Conservation (phyloP, 2,113 vertebrate species). For the Cariama cristata region DNA sequence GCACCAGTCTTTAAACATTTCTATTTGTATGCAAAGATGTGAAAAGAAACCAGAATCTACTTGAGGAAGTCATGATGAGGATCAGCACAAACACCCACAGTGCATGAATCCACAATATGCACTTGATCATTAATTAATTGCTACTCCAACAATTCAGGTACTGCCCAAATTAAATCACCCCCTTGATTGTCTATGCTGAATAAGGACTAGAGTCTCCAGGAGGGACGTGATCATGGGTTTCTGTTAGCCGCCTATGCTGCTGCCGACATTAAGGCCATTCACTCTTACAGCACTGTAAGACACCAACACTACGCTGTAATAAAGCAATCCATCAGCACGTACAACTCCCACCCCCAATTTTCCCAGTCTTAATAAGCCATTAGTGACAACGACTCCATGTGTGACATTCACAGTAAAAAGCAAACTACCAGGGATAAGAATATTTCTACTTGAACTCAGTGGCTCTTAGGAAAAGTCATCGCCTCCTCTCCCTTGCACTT, state of each 20-base stretch:
- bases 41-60: not conserved
- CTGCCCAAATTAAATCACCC: not conserved
- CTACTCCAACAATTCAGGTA: not conserved
- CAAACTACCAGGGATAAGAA: not conserved
- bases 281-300: accelerated
- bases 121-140: not conserved
- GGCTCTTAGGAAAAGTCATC: not conserved
- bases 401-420: not conserved
- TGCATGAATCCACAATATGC: not conserved
- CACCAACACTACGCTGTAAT: accelerated
- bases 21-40: not conserved
- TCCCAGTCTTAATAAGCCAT: not conserved
- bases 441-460: not conserved
- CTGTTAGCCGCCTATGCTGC: not conserved
- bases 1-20: not conserved
- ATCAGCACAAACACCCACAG: not conserved
- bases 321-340: not conserved
- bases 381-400: not conserved
- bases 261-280: not conserved
- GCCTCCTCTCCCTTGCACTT: not conserved
- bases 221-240: not conserved
- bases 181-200: not conserved
- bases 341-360: not conserved
- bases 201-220: not conserved
- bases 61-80: not conserved